A percentile compares a stretch with the other conserved stretches of the same genome.
phyloP scores from a whole-genome alignment of 2,888 invertebrate species.

The Odontocerum albicorne region DNA sequence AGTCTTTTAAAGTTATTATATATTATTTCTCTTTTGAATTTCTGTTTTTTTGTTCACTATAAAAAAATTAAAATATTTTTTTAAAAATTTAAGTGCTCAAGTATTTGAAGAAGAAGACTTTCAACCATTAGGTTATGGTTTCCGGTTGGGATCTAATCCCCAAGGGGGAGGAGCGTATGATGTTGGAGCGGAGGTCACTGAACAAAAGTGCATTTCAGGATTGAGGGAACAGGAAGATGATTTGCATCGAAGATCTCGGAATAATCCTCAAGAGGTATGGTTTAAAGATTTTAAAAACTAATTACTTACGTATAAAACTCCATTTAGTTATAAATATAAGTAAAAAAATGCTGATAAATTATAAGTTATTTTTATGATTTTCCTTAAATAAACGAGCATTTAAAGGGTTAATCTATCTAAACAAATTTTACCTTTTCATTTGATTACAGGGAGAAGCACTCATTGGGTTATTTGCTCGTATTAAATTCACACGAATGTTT shows the following conservation, averaged over 20 bases:
- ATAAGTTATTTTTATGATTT: too few species aligned
- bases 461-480: slow-evolving; percentile 73
- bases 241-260: slow-evolving; percentile 68
- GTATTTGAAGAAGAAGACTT: slow-evolving; percentile 97
- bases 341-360: neutral
- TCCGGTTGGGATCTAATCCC: slow-evolving; percentile 67
- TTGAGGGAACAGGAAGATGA: slow-evolving; percentile 92
- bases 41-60: too few species aligned
- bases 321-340: neutral
- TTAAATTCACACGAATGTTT: slow-evolving; percentile 85
- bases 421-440: too few species aligned
- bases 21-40: too few species aligned
- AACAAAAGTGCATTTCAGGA: slow-evolving; percentile 78
- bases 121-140: slow-evolving; percentile 90
- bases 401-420: too few species aligned
- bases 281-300: too few species aligned
- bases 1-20: too few species aligned
- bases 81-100: slow-evolving; percentile 71
- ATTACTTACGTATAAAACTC: neutral
- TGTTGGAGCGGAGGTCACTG: slow-evolving; percentile 72
- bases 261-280: slow-evolving; percentile 57
- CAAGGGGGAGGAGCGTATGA: slow-evolving; percentile 49
- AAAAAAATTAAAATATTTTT: too few species aligned
- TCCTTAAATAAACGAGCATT: too few species aligned
- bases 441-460: slow-evolving; percentile 55